Evolutionary conservation across 2,888 invertebrate genomes (phyloP), one percentile per base, ranked within the genome.

Genomic region (Cerastis rubricosa): DNA sequence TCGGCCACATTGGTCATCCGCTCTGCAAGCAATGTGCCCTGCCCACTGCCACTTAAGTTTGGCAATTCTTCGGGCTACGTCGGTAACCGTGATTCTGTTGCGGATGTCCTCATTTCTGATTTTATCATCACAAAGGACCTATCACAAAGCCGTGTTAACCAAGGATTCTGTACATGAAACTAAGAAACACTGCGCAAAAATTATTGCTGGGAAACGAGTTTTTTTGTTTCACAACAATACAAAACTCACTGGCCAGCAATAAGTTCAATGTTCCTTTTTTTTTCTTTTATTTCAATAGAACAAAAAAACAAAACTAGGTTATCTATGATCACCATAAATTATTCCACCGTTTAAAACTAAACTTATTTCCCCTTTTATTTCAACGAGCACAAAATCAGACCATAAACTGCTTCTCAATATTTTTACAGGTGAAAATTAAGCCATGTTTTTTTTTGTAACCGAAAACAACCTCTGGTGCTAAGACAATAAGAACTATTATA

Each of bases 391-490:
- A 68, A 83, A 83, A 74, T 83, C 84, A 74, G 67, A 74, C 70
- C 54, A 79, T 74, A 74, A 64, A 76, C 66, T 74, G 64, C 65
- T 69, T 78, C 78, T 82, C 79, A 83, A 87, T 86, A 86, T 88
- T 88, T 87, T 83, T 76, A 83, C 87, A 87, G 83, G 86, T 85
- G 79, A 82, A 85, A 81, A 86, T 83, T 74, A 86, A 88, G 83
- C 57, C 54, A 76, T 78, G 69, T 59, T 71, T 25, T 74, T 59
- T 40, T 71, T 54, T 29, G 40, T 79, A 84, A 49, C 4, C 71
- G 22, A 87, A 83, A 85, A 81, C 80, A 72, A 83, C 71, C 82
- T 81, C 84, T 81, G 79, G 85, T 67, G 3, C 22, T 6, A 8
- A 14, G 35, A 22, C 14, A 43, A 76, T 85, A 87, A 79, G 86